Evolutionary conservation across 1,140 invertebrate genomes (phyloP).

Genomic region (Drosophila funebris): DNA sequence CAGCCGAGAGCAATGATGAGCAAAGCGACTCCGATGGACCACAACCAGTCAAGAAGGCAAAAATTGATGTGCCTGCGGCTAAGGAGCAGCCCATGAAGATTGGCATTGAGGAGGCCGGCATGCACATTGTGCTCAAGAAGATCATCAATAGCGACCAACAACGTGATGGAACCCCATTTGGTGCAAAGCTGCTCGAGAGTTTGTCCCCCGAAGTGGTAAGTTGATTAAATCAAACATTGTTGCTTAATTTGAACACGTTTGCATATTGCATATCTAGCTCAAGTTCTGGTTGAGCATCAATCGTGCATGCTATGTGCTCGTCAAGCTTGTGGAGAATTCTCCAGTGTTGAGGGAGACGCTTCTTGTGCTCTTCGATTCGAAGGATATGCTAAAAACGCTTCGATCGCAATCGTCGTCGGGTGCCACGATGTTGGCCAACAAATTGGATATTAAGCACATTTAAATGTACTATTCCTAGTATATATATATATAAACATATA

Average conservation of each 20-base stretch:
- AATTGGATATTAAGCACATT: conserved; percentile 55
- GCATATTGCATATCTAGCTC: conserved; percentile 80
- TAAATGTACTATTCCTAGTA: not conserved
- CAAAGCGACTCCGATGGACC: conserved; percentile 50
- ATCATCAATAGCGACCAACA: conserved; percentile 88
- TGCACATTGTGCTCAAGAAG: conserved; percentile 93
- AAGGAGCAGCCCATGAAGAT: not conserved
- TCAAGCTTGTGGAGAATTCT: conserved; percentile 85
- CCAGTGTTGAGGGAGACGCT: conserved; percentile 18
- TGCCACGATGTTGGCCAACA: conserved; percentile 85
- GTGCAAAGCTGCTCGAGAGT: conserved; percentile 82
- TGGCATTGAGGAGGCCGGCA: conserved; percentile 91
- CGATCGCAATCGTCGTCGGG: conserved; percentile 83
- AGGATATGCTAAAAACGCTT: conserved; percentile 68
- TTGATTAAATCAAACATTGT: not conserved
- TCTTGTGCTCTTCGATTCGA: conserved; percentile 21
- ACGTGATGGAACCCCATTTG: conserved; percentile 84
- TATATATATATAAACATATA: not conserved
- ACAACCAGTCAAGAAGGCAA: conserved; percentile 48
- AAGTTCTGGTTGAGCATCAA: conserved; percentile 86
- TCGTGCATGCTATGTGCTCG: conserved; percentile 86
- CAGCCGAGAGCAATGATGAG: not conserved
- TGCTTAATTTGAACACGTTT: not conserved
- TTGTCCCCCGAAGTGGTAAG: conserved; percentile 68
- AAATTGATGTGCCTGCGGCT: conserved; percentile 20